Evolutionary conservation across 2,888 invertebrate genomes (phyloP).

Genomic region (Ochropleura leucogaster): DNA sequence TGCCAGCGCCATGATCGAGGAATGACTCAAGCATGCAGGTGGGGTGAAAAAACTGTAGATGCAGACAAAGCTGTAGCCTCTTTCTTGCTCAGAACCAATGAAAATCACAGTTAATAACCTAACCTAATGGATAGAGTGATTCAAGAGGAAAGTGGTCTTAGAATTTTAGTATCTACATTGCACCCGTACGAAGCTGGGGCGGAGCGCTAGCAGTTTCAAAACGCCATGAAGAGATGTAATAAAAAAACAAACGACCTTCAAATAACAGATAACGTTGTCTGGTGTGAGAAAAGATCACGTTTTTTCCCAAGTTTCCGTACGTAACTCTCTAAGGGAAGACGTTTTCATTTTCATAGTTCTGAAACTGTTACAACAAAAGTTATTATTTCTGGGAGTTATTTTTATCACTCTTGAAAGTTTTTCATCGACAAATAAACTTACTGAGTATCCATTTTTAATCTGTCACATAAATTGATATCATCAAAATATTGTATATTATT

Average conservation of each 20-base stretch:
- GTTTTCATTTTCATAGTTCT: slow-evolving; percentile 31
- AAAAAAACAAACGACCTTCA: not conserved
- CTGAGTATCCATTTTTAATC: not conserved
- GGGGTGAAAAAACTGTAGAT: too few relatives aligned
- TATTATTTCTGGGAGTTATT: slow-evolving; percentile 24
- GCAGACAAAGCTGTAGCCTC: too few relatives aligned
- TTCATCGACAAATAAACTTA: not conserved
- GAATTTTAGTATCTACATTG: too few relatives aligned
- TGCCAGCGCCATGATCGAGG: too few relatives aligned
- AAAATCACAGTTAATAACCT: too few relatives aligned
- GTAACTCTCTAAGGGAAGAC: slow-evolving; percentile 2
- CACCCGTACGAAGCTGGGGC: too few relatives aligned
- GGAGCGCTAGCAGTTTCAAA: not conserved
- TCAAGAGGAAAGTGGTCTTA: too few relatives aligned
- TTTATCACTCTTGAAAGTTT: slow-evolving; percentile 21
- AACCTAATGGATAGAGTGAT: too few relatives aligned
- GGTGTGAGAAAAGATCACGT: slow-evolving; percentile 2
- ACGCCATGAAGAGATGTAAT: not conserved
- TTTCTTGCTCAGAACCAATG: too few relatives aligned
- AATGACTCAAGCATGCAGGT: too few relatives aligned
- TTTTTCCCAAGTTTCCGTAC: slow-evolving; percentile 20
- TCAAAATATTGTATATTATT: too few relatives aligned
- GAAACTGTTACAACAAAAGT: slow-evolving; percentile 24
- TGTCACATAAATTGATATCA: not conserved
- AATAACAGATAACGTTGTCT: not conserved